phyloP scores from a whole-genome alignment of 2,113 vertebrate genomes.

The Oryzias curvinotus region DNA sequence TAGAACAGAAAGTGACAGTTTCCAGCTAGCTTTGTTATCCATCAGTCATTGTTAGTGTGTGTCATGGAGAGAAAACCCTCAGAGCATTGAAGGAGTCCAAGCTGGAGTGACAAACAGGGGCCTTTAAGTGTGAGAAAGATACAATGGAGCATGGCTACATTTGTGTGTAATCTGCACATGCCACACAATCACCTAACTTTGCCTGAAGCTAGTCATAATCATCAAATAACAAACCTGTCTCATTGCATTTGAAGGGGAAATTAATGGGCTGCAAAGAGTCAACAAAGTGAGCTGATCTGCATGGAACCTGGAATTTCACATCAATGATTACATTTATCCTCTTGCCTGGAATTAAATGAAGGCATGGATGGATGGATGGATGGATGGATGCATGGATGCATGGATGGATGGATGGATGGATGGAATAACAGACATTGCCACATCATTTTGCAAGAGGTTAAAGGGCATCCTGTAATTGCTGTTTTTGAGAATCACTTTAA shows the following conservation, averaged over 20 bases:
- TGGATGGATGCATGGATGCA: too few species aligned
- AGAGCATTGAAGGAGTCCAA: constrained; percentile 29
- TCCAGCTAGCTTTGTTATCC: constrained; percentile 58
- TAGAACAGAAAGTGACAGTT: constrained; percentile 58
- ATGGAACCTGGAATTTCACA: neutral
- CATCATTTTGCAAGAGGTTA: too few species aligned
- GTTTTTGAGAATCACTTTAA: too few species aligned
- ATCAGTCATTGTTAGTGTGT: constrained; percentile 70
- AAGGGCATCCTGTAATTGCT: too few species aligned
- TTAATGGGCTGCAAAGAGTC: constrained; percentile 9
- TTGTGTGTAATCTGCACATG: neutral
- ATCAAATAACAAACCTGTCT: constrained; percentile 10
- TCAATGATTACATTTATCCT: neutral
- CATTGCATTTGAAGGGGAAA: neutral
- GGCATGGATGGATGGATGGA: neutral
- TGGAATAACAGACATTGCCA: too few species aligned
- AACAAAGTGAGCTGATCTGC: neutral
- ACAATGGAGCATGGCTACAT: constrained; percentile 23
- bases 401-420: too few species aligned
- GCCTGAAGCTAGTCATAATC: neutral
- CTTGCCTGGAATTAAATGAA: neutral
- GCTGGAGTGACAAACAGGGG: constrained; percentile 15
- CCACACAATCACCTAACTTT: neutral
- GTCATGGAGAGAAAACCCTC: constrained; percentile 50
- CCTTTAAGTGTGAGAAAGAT: constrained; percentile 19